Evolutionary conservation across 2,888 invertebrate species (phyloP), one percentile per base, ranked within the genome.

Genomic region (Meloe dianella): DNA sequence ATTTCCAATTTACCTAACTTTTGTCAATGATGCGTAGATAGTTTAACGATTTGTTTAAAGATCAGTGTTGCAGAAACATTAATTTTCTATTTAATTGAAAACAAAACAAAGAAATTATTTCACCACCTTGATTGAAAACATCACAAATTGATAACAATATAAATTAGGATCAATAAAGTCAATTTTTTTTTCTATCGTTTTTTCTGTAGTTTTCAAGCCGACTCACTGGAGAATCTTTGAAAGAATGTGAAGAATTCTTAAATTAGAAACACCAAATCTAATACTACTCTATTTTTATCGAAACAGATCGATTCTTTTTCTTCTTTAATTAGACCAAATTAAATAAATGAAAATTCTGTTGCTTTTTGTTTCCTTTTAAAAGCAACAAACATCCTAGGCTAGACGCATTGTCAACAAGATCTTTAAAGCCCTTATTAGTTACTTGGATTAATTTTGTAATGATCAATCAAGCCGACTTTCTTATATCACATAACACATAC

Each of bases 371-470:
- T n/a, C 14, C 6, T 38, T 38, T 38, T 38, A 17, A 17, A 41
- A 17, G 41, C 2, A 41, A 41, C 41, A 17, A 41, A 17, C 17
- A 17, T 8, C n/a, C 8, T 3, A 24, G 51, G 24, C 51, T n/a
- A 54, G 54, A 54, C 54, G 54, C 54, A 27, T 54, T 14, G 54
- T 54, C 54, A 54, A 54, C 54, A 51, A 51, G 10, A 51, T 51
- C 54, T 54, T 47, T 54, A 27, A 24, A 14, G 5, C 51, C 22
- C 41, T 41, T 41, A 41, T 41, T 20, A 47, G 47, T 47, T 7
- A 1, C 14, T n/a, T 27, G 14, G n/a, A n/a, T 54, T 24, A 54
- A 27, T 54, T 54, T 27, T 14, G 24, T 27, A 27, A 27, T 27
- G 14, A 54, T 51, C 51, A 51, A 51, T 51, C 22, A 51, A 24